Evolutionary conservation across 2,888 invertebrate species (phyloP), one percentile per base, ranked within the genome.

Genomic region (Panopea generosa): DNA sequence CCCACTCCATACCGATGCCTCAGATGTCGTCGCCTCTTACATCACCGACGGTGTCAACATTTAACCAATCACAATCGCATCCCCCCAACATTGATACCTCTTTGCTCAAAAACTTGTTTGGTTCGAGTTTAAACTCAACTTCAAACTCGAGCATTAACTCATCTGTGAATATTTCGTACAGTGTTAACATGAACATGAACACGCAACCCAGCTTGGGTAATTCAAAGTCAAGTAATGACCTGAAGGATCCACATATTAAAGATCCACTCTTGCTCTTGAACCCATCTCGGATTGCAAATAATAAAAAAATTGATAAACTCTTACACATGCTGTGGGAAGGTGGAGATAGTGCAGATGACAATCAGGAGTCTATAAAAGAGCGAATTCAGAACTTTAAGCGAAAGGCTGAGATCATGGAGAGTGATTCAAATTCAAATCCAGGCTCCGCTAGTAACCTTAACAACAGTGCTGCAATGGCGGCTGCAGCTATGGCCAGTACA

Each of bases 261-360:
- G 20, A 20, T 47, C 6, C 47, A 16, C 20, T 9, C 16, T 4
- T 16, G 4, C n/a, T 7, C 33, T 7, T 33, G 33, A 33, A 33
- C 20, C 3, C 20, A 6, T 47, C 47, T 47, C 22, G 9, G 26
- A 33, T 43, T n/a, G 40, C 33, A 20, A 70, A 67, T 26, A 56
- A 61, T 49, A 80, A 83, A 65, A 77, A 82, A 22, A 70, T 88
- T 18, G 85, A 84, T 52, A 78, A 68, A 27, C 79, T 88, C 38
- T 65, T 91, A 14, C 75, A 84, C 38, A 78, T 71, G 18, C 70
- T 90, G 33, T 90, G 90, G 89, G 87, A 89, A 40, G 84, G 82
- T 40, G 85, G 83, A 47, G 71, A 79, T 29, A 85, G 85, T 27
- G 47, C 65, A 2, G 70, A 78, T 14, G 76, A 82, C 3, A 65